phyloP scores from a whole-genome alignment of 2,888 invertebrate genomes.

The Iselma pallidipennis region DNA sequence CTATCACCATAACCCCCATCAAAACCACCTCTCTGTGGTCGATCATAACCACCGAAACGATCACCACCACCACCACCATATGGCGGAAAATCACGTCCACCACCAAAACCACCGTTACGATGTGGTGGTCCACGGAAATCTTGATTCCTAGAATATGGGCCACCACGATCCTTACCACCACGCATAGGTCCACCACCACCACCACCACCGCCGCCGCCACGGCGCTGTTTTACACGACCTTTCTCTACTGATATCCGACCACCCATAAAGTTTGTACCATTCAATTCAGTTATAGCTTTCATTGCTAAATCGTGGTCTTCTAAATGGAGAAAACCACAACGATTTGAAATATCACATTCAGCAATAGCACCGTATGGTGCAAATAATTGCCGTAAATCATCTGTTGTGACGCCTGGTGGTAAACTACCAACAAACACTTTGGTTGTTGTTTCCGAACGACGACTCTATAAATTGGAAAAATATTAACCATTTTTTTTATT shows the following conservation, averaged over 20 bases:
- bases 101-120: conserved; percentile 32
- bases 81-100: conserved; percentile 33
- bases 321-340: conserved; percentile 94
- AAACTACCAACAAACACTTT: conserved; percentile 95
- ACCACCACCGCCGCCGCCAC: conserved; percentile 60
- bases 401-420: conserved; percentile 80
- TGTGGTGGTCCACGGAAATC: conserved; percentile 37
- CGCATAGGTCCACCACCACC: conserved; percentile 58
- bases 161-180: conserved; percentile 57
- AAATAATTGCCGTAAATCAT: conserved; percentile 82
- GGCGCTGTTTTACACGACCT: conserved; percentile 75
- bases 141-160: conserved; percentile 42
- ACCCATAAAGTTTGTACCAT: conserved; percentile 83
- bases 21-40: conserved; percentile 22
- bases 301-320: conserved; percentile 80
- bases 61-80: conserved; percentile 34
- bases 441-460: conserved; percentile 50
- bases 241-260: conserved; percentile 83
- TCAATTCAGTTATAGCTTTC: conserved; percentile 77
- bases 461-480: conserved; percentile 40
- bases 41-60: conserved; percentile 33
- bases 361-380: conserved; percentile 85
- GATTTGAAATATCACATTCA: conserved; percentile 93
- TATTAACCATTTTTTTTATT: background rate
- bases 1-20: conserved; percentile 32